Evolutionary conservation across 2,888 invertebrate genomes (phyloP).

Genomic region (Andrena chrysosceles): DNA sequence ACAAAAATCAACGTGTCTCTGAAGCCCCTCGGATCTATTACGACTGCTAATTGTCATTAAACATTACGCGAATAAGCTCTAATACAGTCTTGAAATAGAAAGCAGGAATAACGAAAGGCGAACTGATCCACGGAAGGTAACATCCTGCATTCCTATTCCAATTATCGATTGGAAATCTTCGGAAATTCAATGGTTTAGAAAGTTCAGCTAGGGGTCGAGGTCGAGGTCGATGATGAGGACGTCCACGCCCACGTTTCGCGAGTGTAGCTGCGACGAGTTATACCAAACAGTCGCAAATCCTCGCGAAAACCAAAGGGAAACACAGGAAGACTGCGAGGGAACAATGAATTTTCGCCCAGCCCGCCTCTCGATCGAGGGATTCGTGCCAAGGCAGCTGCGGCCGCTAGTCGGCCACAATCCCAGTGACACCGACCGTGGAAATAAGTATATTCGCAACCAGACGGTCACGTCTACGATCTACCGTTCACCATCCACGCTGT

Average conservation of each 20-base stretch:
- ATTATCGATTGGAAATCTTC: constrained; percentile 4
- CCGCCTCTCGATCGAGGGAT: constrained; percentile 43
- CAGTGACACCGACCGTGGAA: constrained; percentile 71
- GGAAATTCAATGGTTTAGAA: constrained; percentile 22
- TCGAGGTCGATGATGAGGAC: constrained; percentile 29
- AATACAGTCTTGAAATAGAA: background rate
- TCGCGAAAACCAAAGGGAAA: background rate
- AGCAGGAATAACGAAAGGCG: background rate
- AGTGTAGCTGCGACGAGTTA: background rate
- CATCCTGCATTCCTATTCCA: background rate
- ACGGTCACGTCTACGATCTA: constrained; percentile 51
- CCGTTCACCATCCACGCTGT: constrained; percentile 40
- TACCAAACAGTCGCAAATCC: background rate
- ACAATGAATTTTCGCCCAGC: constrained; percentile 41
- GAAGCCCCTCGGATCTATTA: too few species aligned
- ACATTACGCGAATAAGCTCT: background rate
- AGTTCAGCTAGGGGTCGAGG: constrained; percentile 23
- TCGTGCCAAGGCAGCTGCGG: constrained; percentile 68
- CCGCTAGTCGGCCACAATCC: constrained; percentile 54
- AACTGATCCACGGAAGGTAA: background rate
- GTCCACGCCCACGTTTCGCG: background rate
- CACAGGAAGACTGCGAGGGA: background rate
- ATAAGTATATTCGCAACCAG: constrained; percentile 67
- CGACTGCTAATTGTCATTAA: too few species aligned
- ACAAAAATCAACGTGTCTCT: constrained; percentile 6